A percentile compares a stretch with the other conserved stretches of the same genome.
Evolutionary conservation across 53 echinoderm and acorn worm genomes (phyloP).

Genomic region (Echinarachnius parma): DNA sequence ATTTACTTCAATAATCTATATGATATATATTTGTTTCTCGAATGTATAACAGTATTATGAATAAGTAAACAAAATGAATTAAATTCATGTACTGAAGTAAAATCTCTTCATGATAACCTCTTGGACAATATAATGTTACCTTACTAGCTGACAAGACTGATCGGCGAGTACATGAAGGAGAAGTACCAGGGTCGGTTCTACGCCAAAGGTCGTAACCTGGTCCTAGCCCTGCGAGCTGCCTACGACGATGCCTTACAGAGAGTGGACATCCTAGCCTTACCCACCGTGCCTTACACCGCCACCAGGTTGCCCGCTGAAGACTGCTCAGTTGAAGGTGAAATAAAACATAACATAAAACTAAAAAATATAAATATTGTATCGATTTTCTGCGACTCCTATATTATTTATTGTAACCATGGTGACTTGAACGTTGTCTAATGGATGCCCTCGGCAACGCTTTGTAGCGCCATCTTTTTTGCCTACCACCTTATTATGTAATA

Average conservation of each 20-base stretch:
- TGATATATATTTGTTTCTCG: too few relatives aligned
- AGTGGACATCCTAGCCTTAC: conserved; percentile 57
- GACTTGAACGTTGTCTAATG: too few relatives aligned
- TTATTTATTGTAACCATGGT: too few relatives aligned
- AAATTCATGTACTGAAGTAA: too few relatives aligned
- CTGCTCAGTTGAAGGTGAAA: conserved; percentile 28
- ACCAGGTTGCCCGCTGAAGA: conserved; percentile 41
- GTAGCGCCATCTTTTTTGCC: too few relatives aligned
- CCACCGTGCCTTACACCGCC: conserved; percentile 55
- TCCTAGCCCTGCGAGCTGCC: conserved; percentile 29
- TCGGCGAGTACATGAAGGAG: conserved; percentile 25
- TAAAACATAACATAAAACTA: background rate
- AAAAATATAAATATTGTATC: background rate
- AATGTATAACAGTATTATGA: too few relatives aligned
- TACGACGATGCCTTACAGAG: conserved; percentile 47
- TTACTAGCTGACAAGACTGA: conserved; percentile 23
- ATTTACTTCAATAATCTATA: too few relatives aligned
- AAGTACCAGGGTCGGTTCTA: conserved; percentile 34
- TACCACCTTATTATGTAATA: background rate
- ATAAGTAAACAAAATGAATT: too few relatives aligned
- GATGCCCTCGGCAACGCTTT: too few relatives aligned
- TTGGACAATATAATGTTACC: too few relatives aligned
- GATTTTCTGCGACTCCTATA: too few relatives aligned
- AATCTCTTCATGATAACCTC: too few relatives aligned
- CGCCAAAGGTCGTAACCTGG: conserved; percentile 43